These are phyloP conservation scores for Drosophila leonis DNA, from an alignment of 2,888 invertebrate genomes.

Conservation along the genomic window DNA sequence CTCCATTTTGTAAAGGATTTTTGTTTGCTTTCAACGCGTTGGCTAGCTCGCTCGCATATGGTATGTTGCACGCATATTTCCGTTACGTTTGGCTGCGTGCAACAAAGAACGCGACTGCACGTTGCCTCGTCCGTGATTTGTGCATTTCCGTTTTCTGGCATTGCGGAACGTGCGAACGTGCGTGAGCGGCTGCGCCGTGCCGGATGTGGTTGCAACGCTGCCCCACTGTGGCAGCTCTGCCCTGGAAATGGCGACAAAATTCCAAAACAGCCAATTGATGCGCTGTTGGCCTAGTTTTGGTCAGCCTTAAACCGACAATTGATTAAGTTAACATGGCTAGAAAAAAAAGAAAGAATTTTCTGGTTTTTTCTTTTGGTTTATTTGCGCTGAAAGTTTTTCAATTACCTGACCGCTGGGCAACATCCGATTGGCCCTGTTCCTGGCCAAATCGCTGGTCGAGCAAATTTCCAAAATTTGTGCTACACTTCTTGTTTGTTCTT, in stretches of 20 bases:
- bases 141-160: constrained; percentile 68
- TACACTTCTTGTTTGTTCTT: constrained; percentile 32
- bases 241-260: constrained; percentile 15
- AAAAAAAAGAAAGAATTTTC: constrained; percentile 6
- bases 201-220: constrained; percentile 1
- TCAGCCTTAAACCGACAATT: constrained; percentile 59
- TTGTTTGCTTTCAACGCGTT: constrained; percentile 39
- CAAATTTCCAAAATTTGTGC: constrained; percentile 33
- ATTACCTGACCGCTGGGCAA: constrained; percentile 67
- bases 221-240: neutral
- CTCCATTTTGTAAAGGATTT: constrained; percentile 16
- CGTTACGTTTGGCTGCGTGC: constrained; percentile 61
- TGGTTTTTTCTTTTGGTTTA: neutral
- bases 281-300: constrained; percentile 25
- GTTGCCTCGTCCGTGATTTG: constrained; percentile 62
- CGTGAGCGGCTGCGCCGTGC: constrained; percentile 26
- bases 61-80: constrained; percentile 68
- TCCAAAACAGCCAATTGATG: constrained; percentile 7
- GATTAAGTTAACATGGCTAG: constrained; percentile 54
- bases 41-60: constrained; percentile 47
- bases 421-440: constrained; percentile 31
- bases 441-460: constrained; percentile 15
- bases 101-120: constrained; percentile 33
- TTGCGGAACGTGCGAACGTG: constrained; percentile 40
- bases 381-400: constrained; percentile 67